Percentiles rank a stretch among this genome's conserved stretches.
phyloP scores from a whole-genome alignment of 1,140 invertebrate genomes.

The Nebria ingens region DNA sequence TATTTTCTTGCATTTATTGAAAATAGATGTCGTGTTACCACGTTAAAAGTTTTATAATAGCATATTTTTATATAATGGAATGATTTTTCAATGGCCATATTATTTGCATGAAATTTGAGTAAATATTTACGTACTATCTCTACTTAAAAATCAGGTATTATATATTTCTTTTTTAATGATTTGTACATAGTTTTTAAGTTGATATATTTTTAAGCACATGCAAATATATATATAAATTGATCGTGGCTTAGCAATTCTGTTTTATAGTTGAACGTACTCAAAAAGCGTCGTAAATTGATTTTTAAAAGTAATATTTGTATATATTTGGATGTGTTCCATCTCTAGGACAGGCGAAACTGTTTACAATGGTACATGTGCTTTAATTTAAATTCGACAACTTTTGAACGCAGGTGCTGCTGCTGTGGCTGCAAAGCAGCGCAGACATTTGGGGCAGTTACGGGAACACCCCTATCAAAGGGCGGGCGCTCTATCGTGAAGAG shows the following conservation, averaged over 20 bases:
- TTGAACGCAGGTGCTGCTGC: slow-evolving; percentile 50
- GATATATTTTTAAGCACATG: slow-evolving; percentile 3
- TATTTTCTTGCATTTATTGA: no score
- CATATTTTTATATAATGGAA: no score
- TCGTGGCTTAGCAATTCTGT: no score
- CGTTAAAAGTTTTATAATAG: not conserved
- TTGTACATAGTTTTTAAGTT: not conserved
- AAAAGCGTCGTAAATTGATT: no score
- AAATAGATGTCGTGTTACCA: not conserved
- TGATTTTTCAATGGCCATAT: not conserved
- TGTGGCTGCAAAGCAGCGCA: slow-evolving; percentile 63
- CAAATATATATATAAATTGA: slow-evolving; percentile 4
- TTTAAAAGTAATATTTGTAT: not conserved
- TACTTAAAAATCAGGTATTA: slow-evolving; percentile 6
- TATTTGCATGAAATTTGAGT: not conserved
- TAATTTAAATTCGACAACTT: slow-evolving; percentile 28
- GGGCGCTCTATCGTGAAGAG: slow-evolving; percentile 62
- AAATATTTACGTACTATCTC: not conserved
- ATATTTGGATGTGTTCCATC: not conserved
- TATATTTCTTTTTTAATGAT: not conserved
- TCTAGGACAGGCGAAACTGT: not conserved
- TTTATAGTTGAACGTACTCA: no score
- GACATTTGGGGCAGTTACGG: slow-evolving; percentile 71
- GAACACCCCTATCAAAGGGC: slow-evolving; percentile 90
- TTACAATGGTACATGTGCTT: slow-evolving; percentile 7